Evolutionary conservation across 2,888 invertebrate genomes (phyloP), one percentile per base, ranked within the genome.

Genomic region (Rhimphoctona megacephalus): DNA sequence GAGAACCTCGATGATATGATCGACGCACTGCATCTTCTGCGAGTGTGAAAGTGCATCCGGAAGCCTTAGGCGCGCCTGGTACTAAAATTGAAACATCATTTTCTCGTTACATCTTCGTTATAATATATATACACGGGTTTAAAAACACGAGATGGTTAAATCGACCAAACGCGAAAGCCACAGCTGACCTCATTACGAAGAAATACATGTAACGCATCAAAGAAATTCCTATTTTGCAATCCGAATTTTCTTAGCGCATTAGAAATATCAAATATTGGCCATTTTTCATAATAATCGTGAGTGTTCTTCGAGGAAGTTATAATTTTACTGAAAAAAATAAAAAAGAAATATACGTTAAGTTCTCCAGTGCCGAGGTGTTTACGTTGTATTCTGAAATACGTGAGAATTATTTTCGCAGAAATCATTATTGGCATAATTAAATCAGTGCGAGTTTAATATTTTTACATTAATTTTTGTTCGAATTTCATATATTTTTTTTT

Each of bases 1-100:
- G 90, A 98, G 95, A 69, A 96, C 96, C 92, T 97, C 96, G 90
- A 97, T 96, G 91, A 98, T 96, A 92, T 97, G 96, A 93, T 97
- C 97, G 90, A 97, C 97, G 94, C 97, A 96, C 89, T 96, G 96
- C 95, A 96, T 96, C 94, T 97, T 97, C 94, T 97, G 97, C 87
- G 95, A 95, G 91, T 96, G 95, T 85, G 96, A 95, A 95, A 97
- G 96, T 83, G 96, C 95, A 92, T 97, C 97, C 88, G 97, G 97
- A 92, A 98, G 95, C 91, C 96, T 95, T 81, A 96, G 94, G 90
- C 95, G 94, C 52, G 96, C 96, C 86, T 96, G 95, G 92, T 96
- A 96, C 96, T 96, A 94, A 87, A 94, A 93, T 89, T 88, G 82
- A 89, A 90, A 87, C 86, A 86, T 87, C 82, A 86, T 90, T 88